Percentiles rank a stretch among this genome's conserved stretches.
Evolutionary conservation across 1,140 invertebrate species (phyloP).

Genomic region (Adelges cooleyi): DNA sequence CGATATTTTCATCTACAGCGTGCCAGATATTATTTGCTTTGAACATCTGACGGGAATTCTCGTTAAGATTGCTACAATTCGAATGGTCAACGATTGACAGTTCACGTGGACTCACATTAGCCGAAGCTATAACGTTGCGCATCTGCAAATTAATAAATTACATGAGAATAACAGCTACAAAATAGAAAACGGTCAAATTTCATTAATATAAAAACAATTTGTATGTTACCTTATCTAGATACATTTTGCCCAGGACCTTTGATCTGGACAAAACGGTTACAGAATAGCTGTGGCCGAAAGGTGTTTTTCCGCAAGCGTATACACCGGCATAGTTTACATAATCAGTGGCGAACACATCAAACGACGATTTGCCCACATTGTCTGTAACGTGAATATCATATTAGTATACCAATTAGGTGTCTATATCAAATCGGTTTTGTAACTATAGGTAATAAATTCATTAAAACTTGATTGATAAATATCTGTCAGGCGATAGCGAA

Average conservation of each 20-base stretch:
- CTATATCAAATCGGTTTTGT: too few species aligned
- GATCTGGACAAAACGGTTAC: constrained; percentile 63
- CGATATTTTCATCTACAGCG: constrained; percentile 49
- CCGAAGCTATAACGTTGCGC: constrained; percentile 46
- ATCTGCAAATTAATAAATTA: constrained; percentile 40
- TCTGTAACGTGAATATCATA: constrained; percentile 42
- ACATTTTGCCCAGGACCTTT: constrained; percentile 53
- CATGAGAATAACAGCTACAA: too few species aligned
- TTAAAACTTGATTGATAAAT: too few species aligned
- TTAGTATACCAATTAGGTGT: background rate
- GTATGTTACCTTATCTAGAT: constrained; percentile 54
- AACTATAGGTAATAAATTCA: too few species aligned
- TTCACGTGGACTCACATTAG: constrained; percentile 58
- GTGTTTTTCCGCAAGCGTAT: constrained; percentile 65
- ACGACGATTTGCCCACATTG: constrained; percentile 59
- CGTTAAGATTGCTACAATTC: constrained; percentile 49
- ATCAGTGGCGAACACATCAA: constrained; percentile 61
- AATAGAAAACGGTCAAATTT: too few species aligned
- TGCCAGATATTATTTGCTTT: constrained; percentile 42
- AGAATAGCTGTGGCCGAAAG: constrained; percentile 58
- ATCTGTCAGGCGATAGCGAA: too few species aligned
- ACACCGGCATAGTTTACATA: constrained; percentile 61
- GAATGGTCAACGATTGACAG: constrained; percentile 60
- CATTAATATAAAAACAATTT: too few species aligned
- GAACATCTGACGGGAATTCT: constrained; percentile 62